Evolutionary conservation across 2,888 invertebrate genomes (phyloP).

Genomic region (Aphodius sticticus): DNA sequence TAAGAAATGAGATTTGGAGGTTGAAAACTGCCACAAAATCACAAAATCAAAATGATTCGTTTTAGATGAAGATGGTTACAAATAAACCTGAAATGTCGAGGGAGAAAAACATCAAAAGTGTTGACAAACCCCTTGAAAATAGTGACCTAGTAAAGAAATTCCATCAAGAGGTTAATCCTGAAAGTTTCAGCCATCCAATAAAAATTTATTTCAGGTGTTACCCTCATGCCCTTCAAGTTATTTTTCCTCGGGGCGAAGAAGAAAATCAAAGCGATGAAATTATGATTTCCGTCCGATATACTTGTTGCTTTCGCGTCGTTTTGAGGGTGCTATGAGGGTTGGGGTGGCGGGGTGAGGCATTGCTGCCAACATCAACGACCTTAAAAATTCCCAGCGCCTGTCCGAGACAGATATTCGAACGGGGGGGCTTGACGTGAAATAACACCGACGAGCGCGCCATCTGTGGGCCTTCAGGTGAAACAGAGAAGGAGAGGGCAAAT

Average conservation of each 20-base stretch:
- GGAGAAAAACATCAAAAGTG: no score
- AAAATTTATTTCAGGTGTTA: no score
- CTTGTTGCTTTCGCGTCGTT: not conserved
- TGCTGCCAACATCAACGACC: not conserved
- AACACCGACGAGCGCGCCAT: not conserved
- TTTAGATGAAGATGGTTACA: no score
- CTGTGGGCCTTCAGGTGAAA: not conserved
- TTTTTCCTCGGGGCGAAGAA: not conserved
- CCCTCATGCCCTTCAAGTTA: no score
- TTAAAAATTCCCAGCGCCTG: not conserved
- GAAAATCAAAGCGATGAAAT: not conserved
- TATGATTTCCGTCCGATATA: not conserved
- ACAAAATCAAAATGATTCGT: no score
- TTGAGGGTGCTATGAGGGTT: not conserved
- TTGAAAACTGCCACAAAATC: no score
- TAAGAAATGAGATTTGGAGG: no score
- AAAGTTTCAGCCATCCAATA: no score
- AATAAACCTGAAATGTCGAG: no score
- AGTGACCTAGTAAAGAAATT: no score
- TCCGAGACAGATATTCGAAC: not conserved
- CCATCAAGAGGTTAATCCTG: no score
- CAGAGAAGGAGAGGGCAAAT: not conserved
- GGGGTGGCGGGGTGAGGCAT: not conserved
- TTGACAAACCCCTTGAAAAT: no score
- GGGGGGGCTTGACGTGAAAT: not conserved